A percentile compares a stretch with the other conserved stretches of the same genome.
These are phyloP conservation scores for Nephrotoma appendiculata DNA, from an alignment of 2,888 invertebrate species.

Conservation along the genomic window DNA sequence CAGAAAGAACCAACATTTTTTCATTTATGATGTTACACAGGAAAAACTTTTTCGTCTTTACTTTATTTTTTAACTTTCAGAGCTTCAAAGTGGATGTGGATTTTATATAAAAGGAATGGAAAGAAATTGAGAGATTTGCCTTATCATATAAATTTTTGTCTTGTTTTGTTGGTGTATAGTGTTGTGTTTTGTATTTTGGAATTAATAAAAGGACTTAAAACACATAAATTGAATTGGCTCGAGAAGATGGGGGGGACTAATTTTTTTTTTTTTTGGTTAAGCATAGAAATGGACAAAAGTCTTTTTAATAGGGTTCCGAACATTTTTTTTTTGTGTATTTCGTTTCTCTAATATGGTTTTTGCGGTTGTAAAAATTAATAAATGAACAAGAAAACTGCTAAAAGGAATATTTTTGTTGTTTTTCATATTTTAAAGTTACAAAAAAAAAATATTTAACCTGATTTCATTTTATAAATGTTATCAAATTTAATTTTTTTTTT, in stretches of 20 bases:
- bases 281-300: background rate
- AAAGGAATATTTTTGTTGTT: background rate
- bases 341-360: background rate
- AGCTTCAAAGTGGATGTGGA: background rate
- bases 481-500: background rate
- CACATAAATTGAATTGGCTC: background rate
- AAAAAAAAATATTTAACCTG: background rate
- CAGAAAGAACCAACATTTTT: background rate
- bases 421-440: background rate
- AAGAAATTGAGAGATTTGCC: background rate
- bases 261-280: background rate
- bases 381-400: background rate
- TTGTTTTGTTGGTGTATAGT: background rate
- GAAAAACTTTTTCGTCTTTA: background rate
- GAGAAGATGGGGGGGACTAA: background rate
- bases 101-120: background rate
- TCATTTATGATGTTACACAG: background rate
- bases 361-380: background rate
- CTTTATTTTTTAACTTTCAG: background rate
- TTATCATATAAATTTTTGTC: background rate
- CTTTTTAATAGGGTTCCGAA: background rate
- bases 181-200: background rate
- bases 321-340: background rate
- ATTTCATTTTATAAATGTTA: background rate
- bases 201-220: background rate